Evolutionary conservation across 2,888 invertebrate genomes (phyloP), one percentile per base, ranked within the genome.

Genomic region (Melanargia galathea): DNA sequence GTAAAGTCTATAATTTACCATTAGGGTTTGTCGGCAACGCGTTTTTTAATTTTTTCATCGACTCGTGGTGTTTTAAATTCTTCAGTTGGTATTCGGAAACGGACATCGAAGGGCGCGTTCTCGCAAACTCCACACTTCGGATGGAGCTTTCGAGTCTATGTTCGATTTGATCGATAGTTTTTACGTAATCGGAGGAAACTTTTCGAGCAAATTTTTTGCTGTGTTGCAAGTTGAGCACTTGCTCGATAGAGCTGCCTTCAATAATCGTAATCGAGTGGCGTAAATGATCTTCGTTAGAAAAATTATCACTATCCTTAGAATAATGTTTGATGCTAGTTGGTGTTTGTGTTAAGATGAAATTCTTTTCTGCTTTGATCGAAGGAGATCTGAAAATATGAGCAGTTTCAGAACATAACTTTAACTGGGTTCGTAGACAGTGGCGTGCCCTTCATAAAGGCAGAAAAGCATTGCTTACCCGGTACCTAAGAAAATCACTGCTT

Each of bases 111-210:
- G 90, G 89, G 45, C 90, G 78, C 2, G 67, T 75, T 68, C 77
- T 85, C 0, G 85, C 81, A 63, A 73, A 86, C 63, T 89, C 87
- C 4, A 85, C 69, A 67, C 77, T 83, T 38, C 87, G 68, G 16
- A 89, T 73, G 0, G 88, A 84, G 51, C 64, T 77, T 24, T 79
- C 75, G 2, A 56, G 33, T 45, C 65, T 77, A 2, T 78, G 74
- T 60, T 81, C 76, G 2, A 82, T 77, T 60, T 79, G 75, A 33
- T 82, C 81, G 22, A 87, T 81, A 1, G 85, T 84, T 63, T 79
- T 84, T 0, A 85, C 84, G 64, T 88, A 87, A 64, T 90, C 88
- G 0, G 85, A 81, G 2, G 89, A 89, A 67, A 88, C 81, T 71
- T 87, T 87, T 10, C 86, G 76, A 1, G 75, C 75, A 1, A 81